Base-by-base conservation (phyloP, 2,888 invertebrate genomes). In the Hypercompe scribonia region DNA sequence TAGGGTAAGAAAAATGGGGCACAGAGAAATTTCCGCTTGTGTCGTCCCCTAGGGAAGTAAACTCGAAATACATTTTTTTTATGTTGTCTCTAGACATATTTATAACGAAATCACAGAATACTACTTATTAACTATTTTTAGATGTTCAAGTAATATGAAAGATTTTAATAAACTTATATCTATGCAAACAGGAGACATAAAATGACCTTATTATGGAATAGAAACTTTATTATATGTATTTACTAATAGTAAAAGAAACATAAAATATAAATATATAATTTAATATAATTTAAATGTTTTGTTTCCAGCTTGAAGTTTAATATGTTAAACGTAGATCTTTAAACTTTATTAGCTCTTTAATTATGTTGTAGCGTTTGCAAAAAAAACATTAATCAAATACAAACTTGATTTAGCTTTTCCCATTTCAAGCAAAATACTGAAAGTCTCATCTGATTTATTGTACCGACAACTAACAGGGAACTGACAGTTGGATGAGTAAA, bases 401-500 rank as follows among this genome's bases (percentile, higher is more conserved):
- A 54, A 54, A 54, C 50, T n/a, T 46, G 10, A 54, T n/a, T 10
- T 58, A 58, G 3, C 31, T 31, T 31, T 61, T 2, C 28, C 15
- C 7, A 31, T 5, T 31, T 61, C 7, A 61, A 61, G 28, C 15
- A 61, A 15, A 28, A 31, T 58, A 31, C 61, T 31, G 15, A 8
- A 61, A 61, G 18, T 31, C 31, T 2, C 18, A 61, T 61, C 31
- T 65, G 28, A 61, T 39, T 39, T 21, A 68, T 11, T 61, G 61
- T 58, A 15, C 15, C 31, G 58, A 58, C 42, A 21, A 15, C n/a
- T 24, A 46, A n/a, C 46, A 33, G 31, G 34, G 54, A 15, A 70
- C 33, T 70, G 65, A 73, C 73, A 72, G 63, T 66, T 71, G 50
- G 71, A 73, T 74, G 50, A 71, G 70, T 66, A 77, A 83, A 73